Conservation (phyloP, 1,140 invertebrate genomes). For the Elysia chlorotica region DNA sequence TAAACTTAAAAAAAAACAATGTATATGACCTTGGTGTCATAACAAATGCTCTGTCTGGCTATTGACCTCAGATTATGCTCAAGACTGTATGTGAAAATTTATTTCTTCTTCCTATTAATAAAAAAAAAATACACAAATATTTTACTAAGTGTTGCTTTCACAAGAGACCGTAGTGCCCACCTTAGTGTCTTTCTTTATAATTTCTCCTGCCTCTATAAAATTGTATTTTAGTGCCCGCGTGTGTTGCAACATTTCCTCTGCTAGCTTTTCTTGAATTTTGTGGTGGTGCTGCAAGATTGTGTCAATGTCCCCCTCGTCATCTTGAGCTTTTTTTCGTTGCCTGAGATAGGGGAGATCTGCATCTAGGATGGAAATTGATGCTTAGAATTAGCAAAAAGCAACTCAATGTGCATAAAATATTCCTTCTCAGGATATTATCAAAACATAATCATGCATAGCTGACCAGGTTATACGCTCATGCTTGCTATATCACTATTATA, state of each 20-base stretch:
- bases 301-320: slow-evolving; percentile 73
- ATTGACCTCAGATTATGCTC: no score
- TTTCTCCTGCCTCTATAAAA: slow-evolving; percentile 77
- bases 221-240: slow-evolving; percentile 88
- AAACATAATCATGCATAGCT: no score
- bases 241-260: slow-evolving; percentile 89
- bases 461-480: no score
- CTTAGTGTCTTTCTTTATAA: slow-evolving; percentile 86
- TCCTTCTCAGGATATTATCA: no score
- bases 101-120: neutral
- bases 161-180: slow-evolving; percentile 58
- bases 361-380: no score
- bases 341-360: no score
- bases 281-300: slow-evolving; percentile 83
- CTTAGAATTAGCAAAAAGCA: no score
- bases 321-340: slow-evolving; percentile 37
- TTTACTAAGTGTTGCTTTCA: neutral
- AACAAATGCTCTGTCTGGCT: no score
- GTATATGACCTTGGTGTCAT: no score
- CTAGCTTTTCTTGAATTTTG: slow-evolving; percentile 87
- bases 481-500: no score
- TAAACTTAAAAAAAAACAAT: no score
- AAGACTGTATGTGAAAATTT: neutral
- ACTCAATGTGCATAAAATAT: no score
- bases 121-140: neutral